Base-by-base conservation (phyloP, 2,797 vertebrate species). In the Argya squamiceps region DNA sequence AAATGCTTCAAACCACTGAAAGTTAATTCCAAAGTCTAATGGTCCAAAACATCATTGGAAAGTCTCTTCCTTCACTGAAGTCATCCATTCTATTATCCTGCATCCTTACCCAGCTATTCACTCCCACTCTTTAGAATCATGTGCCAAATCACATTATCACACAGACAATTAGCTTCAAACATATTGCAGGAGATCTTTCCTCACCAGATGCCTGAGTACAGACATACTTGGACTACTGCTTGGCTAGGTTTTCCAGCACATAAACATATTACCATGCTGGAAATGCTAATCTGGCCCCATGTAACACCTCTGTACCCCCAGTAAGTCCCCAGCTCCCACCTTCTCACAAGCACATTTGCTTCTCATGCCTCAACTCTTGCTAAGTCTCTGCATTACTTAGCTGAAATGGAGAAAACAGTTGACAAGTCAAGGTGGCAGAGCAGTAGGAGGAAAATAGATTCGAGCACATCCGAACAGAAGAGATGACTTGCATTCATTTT, bases 1-100 rank as follows among this genome's bases (percentile, higher is more conserved):
- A 97, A 97, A 95, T 94, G 95, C 95, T 97, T 94, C 90, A 94
- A 96, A 97, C 92, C 90, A 96, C 85, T 92, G 82, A 88, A 97
- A 96, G 65, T 85, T 90, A 95, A 89, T 96, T 92, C 84, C 89
- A 41, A 80, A 84, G 67, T 67, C 79, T 81, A 91, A 94, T 27
- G 47, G 69, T 83, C 79, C 91, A 85, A 95, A 96, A 94, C 75
- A 91, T 24, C 68, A 80, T 34, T 91, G 84, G 88, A 78, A 95
- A 92, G 65, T 46, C 59, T 94, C 70, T 73, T 82, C 1, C 0
- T 63, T 84, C 74, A 74, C 80, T 95, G 84, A 92, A 96, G 77
- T 63, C 75, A 82, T 95, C 84, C 59, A 44, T 65, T 43, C 56
- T 88, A 47, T 91, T 41, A 79, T 37, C 65, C 69, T 63, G 60